Evolutionary conservation across 1,140 invertebrate species (phyloP).

Genomic region (Andrena cerasifolii): DNA sequence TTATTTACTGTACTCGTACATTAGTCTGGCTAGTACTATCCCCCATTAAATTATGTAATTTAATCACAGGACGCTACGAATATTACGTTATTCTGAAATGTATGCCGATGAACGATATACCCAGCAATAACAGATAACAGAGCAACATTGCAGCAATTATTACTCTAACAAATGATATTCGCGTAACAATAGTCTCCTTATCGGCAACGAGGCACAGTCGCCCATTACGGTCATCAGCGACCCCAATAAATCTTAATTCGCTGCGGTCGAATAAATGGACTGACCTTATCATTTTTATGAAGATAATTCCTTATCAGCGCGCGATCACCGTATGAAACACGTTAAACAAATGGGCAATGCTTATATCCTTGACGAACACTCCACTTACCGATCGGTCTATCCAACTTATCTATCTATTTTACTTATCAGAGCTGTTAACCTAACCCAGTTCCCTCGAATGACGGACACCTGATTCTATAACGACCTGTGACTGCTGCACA

Average conservation of each 20-base stretch:
- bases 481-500: too few species aligned
- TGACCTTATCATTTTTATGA: neutral
- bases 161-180: neutral
- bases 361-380: neutral
- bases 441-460: slow-evolving; percentile 24
- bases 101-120: neutral
- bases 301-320: neutral
- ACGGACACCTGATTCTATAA: neutral
- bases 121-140: neutral
- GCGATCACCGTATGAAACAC: neutral
- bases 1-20: too few species aligned
- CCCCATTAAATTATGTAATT: slow-evolving; percentile 2
- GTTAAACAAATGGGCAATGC: slow-evolving; percentile 14
- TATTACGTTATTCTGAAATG: neutral
- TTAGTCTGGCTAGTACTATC: too few species aligned
- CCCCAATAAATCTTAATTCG: neutral
- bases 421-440: slow-evolving; percentile 38
- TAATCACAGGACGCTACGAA: neutral
- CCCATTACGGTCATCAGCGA: neutral
- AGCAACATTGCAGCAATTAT: neutral
- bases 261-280: neutral
- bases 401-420: slow-evolving; percentile 12
- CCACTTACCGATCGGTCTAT: slow-evolving; percentile 16
- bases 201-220: neutral
- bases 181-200: neutral